Percentiles rank a stretch among this genome's conserved stretches.
These are phyloP conservation scores for Neuroterus valhalla DNA, from an alignment of 1,140 invertebrate species.

Conservation along the genomic window DNA sequence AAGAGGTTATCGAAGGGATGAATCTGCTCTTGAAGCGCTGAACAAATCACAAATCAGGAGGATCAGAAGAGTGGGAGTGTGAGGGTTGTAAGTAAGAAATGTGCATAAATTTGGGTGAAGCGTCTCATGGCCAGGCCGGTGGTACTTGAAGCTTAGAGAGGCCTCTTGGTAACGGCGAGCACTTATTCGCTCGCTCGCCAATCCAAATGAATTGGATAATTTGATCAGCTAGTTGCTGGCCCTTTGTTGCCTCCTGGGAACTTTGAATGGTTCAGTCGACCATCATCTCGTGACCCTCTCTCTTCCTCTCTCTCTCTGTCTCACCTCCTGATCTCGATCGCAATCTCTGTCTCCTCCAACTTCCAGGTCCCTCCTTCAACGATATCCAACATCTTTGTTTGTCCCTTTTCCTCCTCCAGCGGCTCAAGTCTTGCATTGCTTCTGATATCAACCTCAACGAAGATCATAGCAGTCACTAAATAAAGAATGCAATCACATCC, in stretches of 20 bases:
- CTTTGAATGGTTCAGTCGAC: constrained; percentile 72
- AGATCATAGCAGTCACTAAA: constrained; percentile 48
- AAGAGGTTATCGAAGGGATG: too few relatives aligned
- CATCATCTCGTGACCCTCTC: constrained; percentile 52
- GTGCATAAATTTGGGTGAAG: constrained; percentile 66
- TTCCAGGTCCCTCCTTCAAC: constrained; percentile 26
- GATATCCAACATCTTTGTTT: constrained; percentile 47
- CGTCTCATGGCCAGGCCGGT: constrained; percentile 57
- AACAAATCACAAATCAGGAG: constrained; percentile 36
- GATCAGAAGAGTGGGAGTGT: constrained; percentile 26
- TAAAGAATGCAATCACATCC: constrained; percentile 46
- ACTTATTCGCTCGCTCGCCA: constrained; percentile 71
- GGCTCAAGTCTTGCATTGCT: constrained; percentile 47
- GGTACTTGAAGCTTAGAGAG: constrained; percentile 52
- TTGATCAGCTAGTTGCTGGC: constrained; percentile 75
- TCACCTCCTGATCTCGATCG: constrained; percentile 14
- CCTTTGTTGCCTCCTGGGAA: constrained; percentile 76
- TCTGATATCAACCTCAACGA: constrained; percentile 47
- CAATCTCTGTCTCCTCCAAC: constrained; percentile 29
- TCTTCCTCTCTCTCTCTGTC: constrained; percentile 28
- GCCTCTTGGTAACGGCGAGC: constrained; percentile 51
- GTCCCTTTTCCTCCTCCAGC: constrained; percentile 49
- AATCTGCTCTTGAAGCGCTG: too few relatives aligned
- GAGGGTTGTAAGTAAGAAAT: constrained; percentile 44
- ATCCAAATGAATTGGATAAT: constrained; percentile 76